Evolutionary conservation across 2,888 invertebrate species (phyloP), one percentile per base, ranked within the genome.

Genomic region (Eilema griseolum): DNA sequence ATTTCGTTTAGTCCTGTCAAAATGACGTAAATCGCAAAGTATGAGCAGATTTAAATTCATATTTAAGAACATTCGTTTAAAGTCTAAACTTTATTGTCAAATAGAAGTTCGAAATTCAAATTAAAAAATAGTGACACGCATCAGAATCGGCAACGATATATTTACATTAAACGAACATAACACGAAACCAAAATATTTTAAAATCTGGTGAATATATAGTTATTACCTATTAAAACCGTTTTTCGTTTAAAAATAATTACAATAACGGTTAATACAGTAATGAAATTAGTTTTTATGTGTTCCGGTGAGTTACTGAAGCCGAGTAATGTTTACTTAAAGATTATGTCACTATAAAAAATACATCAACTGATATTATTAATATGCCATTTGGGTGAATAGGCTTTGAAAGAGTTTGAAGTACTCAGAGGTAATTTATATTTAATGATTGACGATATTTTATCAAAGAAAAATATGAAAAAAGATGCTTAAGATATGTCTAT

Each of bases 221-320:
- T 67, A 60, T 31, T 60, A 72, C 67, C 63, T 61, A 57, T 52
- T 65, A 3, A 65, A 75, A 66, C 77, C 52, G 57, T 83, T 72
- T 71, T 28, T 8, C 52, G n/a, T 61, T 66, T 52, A 8, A 60
- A 70, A 74, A 75, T 61, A 68, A 71, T 46, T 59, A 24, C 62
- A 61, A 73, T 56, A 61, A 69, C 26, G 66, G 64, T 74, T 71
- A 71, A 76, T 72, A 78, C 57, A 65, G 70, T 72, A 81, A 83
- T 81, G 70, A 71, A 76, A 75, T 78, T 73, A 28, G 33, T 74
- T 75, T 72, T 81, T 64, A 81, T 78, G 65, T 61, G 66, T 77
- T 81, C 65, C 69, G 64, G 73, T 75, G 69, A 74, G 31, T 69
- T 74, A 76, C 72, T 68, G 66, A 46, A 66, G 59, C 64, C 24